Conservation (phyloP, 2,113 vertebrate genomes). For the Corythoichthys intestinalis region DNA sequence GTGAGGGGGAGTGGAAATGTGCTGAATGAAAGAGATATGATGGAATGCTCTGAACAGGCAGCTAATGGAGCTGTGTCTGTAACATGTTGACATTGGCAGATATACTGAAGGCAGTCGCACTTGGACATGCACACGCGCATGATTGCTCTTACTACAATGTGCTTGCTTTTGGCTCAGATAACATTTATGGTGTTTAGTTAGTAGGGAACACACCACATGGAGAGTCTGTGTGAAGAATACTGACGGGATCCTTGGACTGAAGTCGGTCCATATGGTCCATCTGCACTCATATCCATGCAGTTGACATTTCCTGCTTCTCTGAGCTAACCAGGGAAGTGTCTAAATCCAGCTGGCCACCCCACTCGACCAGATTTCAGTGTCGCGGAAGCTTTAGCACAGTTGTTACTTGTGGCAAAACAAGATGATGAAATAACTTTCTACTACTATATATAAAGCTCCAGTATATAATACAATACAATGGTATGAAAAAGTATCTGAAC, state of each 20-base stretch:
- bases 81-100: slow-evolving; percentile 6
- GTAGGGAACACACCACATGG: slow-evolving; percentile 14
- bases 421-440: slow-evolving; percentile 2
- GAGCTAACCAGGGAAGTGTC: slow-evolving; percentile 34
- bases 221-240: slow-evolving; percentile 7
- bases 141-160: not conserved
- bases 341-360: slow-evolving; percentile 28
- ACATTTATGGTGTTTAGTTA: slow-evolving; percentile 17
- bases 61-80: slow-evolving; percentile 15
- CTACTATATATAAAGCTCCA: not conserved
- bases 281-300: slow-evolving; percentile 38
- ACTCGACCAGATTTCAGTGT: slow-evolving; percentile 24
- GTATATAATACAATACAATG: not conserved
- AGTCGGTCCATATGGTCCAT: slow-evolving; percentile 52
- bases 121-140: not conserved
- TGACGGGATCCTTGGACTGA: slow-evolving; percentile 19
- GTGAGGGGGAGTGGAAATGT: slow-evolving; percentile 18
- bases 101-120: slow-evolving; percentile 5
- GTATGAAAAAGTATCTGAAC: too few species aligned
- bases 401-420: slow-evolving; percentile 18
- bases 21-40: slow-evolving; percentile 27
- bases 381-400: slow-evolving; percentile 13
- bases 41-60: too few species aligned
- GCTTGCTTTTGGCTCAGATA: slow-evolving; percentile 7
- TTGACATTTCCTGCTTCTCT: slow-evolving; percentile 32